A percentile compares a stretch with the other conserved stretches of the same genome.
Evolutionary conservation across 2,888 invertebrate species (phyloP).

Genomic region (Cheilosia impressa): DNA sequence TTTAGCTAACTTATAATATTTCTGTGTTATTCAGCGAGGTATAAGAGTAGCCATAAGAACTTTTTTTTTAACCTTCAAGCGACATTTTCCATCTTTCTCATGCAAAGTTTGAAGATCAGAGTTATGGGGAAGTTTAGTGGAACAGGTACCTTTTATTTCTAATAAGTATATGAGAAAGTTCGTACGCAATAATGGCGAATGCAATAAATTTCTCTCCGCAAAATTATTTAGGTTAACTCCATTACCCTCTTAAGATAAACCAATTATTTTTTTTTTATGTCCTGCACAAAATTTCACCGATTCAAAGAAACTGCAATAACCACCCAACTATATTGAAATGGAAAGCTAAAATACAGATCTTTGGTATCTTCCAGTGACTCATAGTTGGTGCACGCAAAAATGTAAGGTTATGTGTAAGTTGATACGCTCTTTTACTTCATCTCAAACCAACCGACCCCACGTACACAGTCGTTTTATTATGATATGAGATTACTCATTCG

Average conservation of each 20-base stretch:
- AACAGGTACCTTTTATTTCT: too few relatives aligned
- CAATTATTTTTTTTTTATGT: background rate
- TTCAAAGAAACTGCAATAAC: conserved; percentile 8
- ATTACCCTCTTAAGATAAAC: background rate
- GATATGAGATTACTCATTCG: conserved; percentile 22
- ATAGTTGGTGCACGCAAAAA: conserved; percentile 12
- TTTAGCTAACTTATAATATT: too few relatives aligned
- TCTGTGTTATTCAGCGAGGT: too few relatives aligned
- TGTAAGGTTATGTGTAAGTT: conserved; percentile 2
- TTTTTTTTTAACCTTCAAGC: too few relatives aligned
- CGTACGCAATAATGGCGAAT: too few relatives aligned
- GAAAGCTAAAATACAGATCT: conserved; percentile 36
- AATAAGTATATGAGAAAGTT: too few relatives aligned
- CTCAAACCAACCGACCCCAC: background rate
- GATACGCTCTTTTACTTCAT: conserved; percentile 11
- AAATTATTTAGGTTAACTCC: background rate
- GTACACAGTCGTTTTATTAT: background rate
- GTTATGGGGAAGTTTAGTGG: too few relatives aligned
- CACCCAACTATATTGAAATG: conserved; percentile 19
- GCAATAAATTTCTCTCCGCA: too few relatives aligned
- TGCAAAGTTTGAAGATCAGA: too few relatives aligned
- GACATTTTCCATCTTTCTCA: too few relatives aligned
- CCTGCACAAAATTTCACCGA: conserved; percentile 32
- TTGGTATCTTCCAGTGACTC: conserved; percentile 25
- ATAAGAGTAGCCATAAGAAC: too few relatives aligned